Percentiles rank a stretch among this genome's conserved stretches.
These are phyloP conservation scores for Autographa pulchrina DNA, from an alignment of 2,888 invertebrate species.

Conservation along the genomic window DNA sequence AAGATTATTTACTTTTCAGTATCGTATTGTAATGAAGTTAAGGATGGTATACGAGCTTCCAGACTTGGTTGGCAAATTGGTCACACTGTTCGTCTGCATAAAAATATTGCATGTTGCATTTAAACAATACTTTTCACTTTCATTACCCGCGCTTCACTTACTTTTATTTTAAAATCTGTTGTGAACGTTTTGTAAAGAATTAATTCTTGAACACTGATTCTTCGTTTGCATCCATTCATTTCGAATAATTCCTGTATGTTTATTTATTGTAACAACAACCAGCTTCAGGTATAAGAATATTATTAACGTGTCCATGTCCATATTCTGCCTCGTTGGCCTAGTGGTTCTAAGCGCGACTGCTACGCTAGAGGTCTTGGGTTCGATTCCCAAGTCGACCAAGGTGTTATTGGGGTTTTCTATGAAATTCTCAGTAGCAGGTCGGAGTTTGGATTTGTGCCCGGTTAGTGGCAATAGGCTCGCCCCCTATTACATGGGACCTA, in stretches of 20 bases:
- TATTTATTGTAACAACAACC: constrained; percentile 53
- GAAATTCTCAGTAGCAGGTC: no score
- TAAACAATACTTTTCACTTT: constrained; percentile 51
- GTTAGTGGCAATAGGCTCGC: no score
- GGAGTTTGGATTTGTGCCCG: no score
- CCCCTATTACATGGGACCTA: no score
- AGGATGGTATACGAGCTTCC: constrained; percentile 33
- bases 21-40: constrained; percentile 26
- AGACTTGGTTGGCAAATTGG: constrained; percentile 47
- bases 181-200: constrained; percentile 37
- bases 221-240: constrained; percentile 42
- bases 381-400: no score
- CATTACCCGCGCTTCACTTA: constrained; percentile 36
- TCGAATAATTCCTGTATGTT: constrained; percentile 32
- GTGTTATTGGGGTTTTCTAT: no score
- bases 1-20: neutral
- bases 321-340: no score
- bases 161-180: constrained; percentile 22
- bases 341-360: no score
- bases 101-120: constrained; percentile 43
- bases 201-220: constrained; percentile 52
- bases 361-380: no score
- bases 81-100: constrained; percentile 35
- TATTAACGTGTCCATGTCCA: constrained; percentile 20
- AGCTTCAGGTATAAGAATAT: constrained; percentile 40